Evolutionary conservation across 2,797 vertebrate genomes (phyloP), one percentile per base, ranked within the genome.

Genomic region (Benthosema pterotum): DNA sequence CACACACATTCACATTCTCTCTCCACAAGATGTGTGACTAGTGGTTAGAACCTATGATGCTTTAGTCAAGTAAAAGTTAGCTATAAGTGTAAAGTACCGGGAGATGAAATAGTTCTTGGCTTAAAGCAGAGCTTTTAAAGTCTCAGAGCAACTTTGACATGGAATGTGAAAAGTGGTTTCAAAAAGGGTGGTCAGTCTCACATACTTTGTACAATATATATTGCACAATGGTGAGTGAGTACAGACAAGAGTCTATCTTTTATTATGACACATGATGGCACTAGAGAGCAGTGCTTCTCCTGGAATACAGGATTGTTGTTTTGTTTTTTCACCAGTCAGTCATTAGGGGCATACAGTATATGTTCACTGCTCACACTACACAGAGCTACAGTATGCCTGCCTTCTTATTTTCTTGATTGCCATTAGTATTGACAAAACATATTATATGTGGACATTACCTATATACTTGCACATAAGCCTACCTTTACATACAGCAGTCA

Each of bases 251-350:
- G 11, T 56, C 4, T 18, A 28, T 60, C 52, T 50, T 56, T 52
- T 1, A 58, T 18, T 14, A 19, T 0, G 5, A 87, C 90, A 90
- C 87, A 72, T 77, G 90, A 74, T 83, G 90, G 82, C 85, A 88
- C 11, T 78, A 68, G 65, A 85, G 72, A 85, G 77, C 87, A 83
- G 59, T 4, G 48, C 67, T 75, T 73, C 47, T 51, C 28, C 25
- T 28, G 2, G 43, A 28, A 49, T 63, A 55, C 57, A 16, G 63
- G 60, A 69, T 63, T 67, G 7, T 60, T 2, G 60, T 53, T 60
- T 63, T 67, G 7, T 60, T 2, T 62, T 53, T 60, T 52, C 58
- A 60, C 22, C 70, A 54, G 32, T 53, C 65, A 71, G 11, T 38
- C 45, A 56, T 71, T 15, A 17, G 25, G 71, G 69, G 25, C 73